phyloP scores from a whole-genome alignment of 2,888 invertebrate species.

The Thelaira solivaga region DNA sequence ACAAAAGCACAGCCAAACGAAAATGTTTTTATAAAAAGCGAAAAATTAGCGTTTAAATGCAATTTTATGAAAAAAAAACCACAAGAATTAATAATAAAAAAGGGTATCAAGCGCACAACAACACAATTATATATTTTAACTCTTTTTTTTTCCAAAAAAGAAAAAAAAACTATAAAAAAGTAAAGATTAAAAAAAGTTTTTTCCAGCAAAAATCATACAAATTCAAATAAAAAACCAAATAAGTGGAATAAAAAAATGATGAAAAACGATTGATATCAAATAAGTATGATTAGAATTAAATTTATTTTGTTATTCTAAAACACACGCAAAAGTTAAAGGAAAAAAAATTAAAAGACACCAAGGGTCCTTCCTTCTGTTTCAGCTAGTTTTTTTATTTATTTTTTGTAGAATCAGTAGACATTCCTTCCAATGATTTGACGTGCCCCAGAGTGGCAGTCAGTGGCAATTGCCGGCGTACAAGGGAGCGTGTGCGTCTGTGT shows the following conservation, averaged over 20 bases:
- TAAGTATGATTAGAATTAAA: constrained; percentile 64
- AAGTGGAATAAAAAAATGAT: constrained; percentile 25
- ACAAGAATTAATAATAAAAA: constrained; percentile 62
- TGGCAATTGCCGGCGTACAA: not conserved
- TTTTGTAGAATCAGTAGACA: constrained; percentile 38
- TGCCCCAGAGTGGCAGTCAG: constrained; percentile 13
- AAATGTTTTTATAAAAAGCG: constrained; percentile 69
- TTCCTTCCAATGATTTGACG: constrained; percentile 50
- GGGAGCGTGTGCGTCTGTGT: not conserved
- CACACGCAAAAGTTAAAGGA: constrained; percentile 47
- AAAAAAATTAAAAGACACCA: constrained; percentile 28
- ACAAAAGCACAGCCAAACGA: constrained; percentile 20
- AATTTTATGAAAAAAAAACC: constrained; percentile 67
- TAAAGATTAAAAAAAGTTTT: constrained; percentile 48
- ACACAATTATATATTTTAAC: constrained; percentile 69
- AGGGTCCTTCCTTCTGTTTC: constrained; percentile 31
- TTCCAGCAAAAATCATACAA: constrained; percentile 29
- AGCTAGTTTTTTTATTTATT: not conserved
- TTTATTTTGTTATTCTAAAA: constrained; percentile 43
- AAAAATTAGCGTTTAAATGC: constrained; percentile 75
- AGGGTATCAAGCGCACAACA: no score
- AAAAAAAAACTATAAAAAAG: constrained; percentile 21
- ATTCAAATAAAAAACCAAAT: no score
- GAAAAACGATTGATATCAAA: constrained; percentile 63
- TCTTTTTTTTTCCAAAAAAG: not conserved